Percentiles rank a stretch among this genome's conserved stretches.
phyloP scores from a whole-genome alignment of 2,113 vertebrate genomes.

The Spea bombifrons region DNA sequence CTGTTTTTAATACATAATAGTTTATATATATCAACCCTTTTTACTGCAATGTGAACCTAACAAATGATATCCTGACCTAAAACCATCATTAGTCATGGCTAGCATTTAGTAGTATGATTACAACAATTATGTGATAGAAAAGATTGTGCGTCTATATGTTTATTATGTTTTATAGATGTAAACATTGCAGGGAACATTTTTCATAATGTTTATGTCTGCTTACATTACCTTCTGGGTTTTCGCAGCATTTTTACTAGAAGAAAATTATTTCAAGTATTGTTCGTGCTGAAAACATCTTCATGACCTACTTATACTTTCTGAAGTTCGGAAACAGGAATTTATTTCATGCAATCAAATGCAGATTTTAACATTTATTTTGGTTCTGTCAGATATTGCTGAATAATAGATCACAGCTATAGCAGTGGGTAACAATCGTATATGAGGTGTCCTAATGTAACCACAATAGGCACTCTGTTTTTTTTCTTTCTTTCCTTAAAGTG shows the following conservation, averaged over 20 bases:
- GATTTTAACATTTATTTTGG: conserved; percentile 33
- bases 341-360: conserved; percentile 26
- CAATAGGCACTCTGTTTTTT: too few relatives aligned
- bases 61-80: too few relatives aligned
- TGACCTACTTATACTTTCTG: conserved; percentile 60
- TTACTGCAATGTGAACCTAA: too few relatives aligned
- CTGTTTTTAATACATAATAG: too few relatives aligned
- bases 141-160: too few relatives aligned
- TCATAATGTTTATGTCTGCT: background rate
- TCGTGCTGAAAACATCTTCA: conserved; percentile 57
- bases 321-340: conserved; percentile 46
- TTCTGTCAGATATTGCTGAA: conserved; percentile 41
- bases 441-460: too few relatives aligned
- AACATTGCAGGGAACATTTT: background rate
- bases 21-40: too few relatives aligned
- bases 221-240: conserved; percentile 58
- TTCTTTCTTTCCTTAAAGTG: too few relatives aligned
- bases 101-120: too few relatives aligned
- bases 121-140: too few relatives aligned
- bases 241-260: conserved; percentile 44
- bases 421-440: background rate
- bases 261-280: conserved; percentile 57
- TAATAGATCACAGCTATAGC: conserved; percentile 33
- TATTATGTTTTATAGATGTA: too few relatives aligned
- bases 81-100: too few relatives aligned